phyloP scores from a whole-genome alignment of 2,113 vertebrate species.

The Ictalurus punctatus region DNA sequence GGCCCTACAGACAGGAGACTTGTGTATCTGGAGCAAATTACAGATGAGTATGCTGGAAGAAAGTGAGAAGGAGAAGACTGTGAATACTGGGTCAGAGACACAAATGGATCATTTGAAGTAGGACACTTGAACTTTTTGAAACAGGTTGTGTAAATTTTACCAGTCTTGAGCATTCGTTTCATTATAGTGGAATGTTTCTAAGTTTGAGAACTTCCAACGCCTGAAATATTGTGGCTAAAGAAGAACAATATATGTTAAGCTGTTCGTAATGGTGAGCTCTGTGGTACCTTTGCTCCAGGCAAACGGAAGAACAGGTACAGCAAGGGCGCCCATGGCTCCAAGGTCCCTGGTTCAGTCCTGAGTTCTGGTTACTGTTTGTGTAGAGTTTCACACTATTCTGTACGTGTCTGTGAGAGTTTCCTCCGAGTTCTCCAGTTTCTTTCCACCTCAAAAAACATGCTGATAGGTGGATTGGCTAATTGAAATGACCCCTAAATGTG shows the following conservation, averaged over 20 bases:
- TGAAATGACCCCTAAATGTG: neutral
- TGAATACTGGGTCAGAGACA: constrained; percentile 27
- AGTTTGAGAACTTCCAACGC: neutral
- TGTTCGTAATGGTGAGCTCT: neutral
- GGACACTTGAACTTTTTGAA: constrained; percentile 23
- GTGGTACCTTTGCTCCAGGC: neutral
- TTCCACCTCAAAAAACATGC: neutral
- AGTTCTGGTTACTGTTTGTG: neutral
- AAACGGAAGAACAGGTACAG: neutral
- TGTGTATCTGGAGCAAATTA: constrained; percentile 77
- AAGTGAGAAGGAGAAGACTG: constrained; percentile 44
- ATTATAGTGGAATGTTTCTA: neutral
- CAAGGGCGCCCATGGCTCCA: neutral
- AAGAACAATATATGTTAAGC: neutral
- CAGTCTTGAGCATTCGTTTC: neutral
- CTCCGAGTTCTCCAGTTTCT: neutral
- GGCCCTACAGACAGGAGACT: constrained; percentile 77
- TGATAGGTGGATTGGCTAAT: neutral
- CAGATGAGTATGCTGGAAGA: constrained; percentile 72
- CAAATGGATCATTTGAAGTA: constrained; percentile 21
- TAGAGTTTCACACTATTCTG: neutral
- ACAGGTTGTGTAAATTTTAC: neutral
- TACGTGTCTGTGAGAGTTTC: neutral
- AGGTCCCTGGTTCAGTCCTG: neutral
- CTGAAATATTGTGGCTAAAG: neutral